A percentile compares a stretch with the other conserved stretches of the same genome.
phyloP scores from a whole-genome alignment of 1,140 invertebrate genomes.

The Maconellicoccus hirsutus region DNA sequence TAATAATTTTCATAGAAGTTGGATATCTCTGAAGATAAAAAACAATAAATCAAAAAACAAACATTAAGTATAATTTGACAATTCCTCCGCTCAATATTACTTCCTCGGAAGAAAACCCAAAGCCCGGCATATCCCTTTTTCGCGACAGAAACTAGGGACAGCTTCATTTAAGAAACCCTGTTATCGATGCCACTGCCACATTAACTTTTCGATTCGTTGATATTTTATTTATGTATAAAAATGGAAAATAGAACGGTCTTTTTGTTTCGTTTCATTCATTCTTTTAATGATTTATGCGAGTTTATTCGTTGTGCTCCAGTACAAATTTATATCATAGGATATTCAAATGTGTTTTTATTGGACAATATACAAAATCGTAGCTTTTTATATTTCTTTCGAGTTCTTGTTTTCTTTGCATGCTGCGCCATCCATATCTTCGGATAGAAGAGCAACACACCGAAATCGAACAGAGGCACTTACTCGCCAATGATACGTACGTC shows the following conservation, averaged over 20 bases:
- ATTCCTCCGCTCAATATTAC: no score
- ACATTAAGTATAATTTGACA: no score
- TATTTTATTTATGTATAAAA: neutral
- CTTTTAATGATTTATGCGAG: neutral
- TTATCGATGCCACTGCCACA: neutral
- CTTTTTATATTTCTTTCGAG: neutral
- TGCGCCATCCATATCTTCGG: neutral
- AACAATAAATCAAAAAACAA: no score
- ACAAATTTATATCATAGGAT: slow-evolving; percentile 11
- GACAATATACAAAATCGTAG: slow-evolving; percentile 17
- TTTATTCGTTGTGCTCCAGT: neutral
- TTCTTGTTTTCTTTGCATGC: neutral
- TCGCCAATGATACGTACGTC: no score
- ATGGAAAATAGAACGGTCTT: slow-evolving; percentile 11
- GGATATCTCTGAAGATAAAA: no score
- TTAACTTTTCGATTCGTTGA: slow-evolving; percentile 14
- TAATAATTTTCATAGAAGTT: no score
- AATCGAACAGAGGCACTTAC: no score
- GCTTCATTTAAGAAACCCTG: neutral
- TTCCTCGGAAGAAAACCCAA: no score
- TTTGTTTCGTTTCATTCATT: slow-evolving; percentile 12
- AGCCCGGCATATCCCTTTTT: no score
- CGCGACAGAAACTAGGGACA: no score
- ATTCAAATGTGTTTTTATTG: slow-evolving; percentile 22
- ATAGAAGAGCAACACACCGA: no score